phyloP scores from a whole-genome alignment of 2,113 vertebrate species.

The Melanotaenia duboulayi region DNA sequence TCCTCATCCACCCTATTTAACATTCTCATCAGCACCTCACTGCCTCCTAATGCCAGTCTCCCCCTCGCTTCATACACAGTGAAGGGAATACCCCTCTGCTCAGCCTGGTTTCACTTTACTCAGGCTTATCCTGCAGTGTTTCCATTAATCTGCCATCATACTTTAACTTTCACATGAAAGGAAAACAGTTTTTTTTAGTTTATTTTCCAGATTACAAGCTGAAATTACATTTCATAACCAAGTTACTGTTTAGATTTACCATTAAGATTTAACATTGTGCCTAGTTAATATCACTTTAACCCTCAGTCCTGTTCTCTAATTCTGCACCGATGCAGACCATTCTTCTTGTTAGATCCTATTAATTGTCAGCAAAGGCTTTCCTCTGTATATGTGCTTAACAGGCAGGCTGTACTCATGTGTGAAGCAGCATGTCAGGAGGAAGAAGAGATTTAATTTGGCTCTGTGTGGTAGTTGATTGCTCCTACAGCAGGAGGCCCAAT shows the following conservation, averaged over 20 bases:
- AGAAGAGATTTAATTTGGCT: constrained; percentile 51
- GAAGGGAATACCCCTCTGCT: constrained; percentile 57
- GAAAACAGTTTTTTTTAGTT: background rate
- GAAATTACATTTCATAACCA: background rate
- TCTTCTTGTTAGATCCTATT: constrained; percentile 26
- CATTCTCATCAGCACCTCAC: constrained; percentile 61
- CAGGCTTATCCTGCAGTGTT: constrained; percentile 26
- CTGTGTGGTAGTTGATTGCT: constrained; percentile 26
- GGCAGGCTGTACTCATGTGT: constrained; percentile 23
- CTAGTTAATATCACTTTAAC: constrained; percentile 2
- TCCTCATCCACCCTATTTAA: constrained; percentile 61
- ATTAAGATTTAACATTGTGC: background rate
- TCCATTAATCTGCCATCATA: constrained; percentile 51
- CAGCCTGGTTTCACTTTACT: constrained; percentile 18
- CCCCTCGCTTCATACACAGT: constrained; percentile 47
- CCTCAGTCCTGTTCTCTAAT: background rate
- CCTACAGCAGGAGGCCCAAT: constrained; percentile 15
- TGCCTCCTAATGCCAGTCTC: constrained; percentile 46
- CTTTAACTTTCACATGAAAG: constrained; percentile 20
- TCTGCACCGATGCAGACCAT: constrained; percentile 7
- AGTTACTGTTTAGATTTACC: background rate
- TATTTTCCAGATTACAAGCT: background rate
- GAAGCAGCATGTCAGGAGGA: constrained; percentile 40
- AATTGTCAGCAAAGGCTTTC: constrained; percentile 32
- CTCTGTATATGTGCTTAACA: constrained; percentile 32